Percentiles rank a stretch among this genome's conserved stretches.
phyloP scores from a whole-genome alignment of 2,113 vertebrate genomes.

The Kryptolebias marmoratus region DNA sequence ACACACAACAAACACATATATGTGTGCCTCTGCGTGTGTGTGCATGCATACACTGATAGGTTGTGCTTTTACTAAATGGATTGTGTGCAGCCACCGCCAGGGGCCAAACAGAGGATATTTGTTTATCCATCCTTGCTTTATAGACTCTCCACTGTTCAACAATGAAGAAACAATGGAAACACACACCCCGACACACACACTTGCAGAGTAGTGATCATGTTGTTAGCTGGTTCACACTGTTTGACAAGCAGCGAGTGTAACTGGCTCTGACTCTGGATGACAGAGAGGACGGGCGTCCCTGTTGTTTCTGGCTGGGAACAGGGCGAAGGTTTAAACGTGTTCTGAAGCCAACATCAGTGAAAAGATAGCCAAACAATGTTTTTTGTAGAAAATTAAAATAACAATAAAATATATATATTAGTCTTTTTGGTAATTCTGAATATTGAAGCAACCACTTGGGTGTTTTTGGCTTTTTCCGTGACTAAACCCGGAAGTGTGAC shows the following conservation, averaged over 20 bases:
- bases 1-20: constrained; percentile 4
- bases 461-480: no score
- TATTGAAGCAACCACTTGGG: no score
- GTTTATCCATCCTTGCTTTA: constrained; percentile 62
- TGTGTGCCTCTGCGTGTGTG: constrained; percentile 6
- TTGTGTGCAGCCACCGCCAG: constrained; percentile 40
- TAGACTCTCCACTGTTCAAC: constrained; percentile 45
- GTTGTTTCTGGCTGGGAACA: background rate
- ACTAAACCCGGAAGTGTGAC: no score
- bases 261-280: constrained; percentile 44
- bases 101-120: constrained; percentile 58
- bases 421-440: no score
- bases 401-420: no score
- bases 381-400: no score
- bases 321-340: background rate
- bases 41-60: constrained; percentile 6
- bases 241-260: constrained; percentile 38
- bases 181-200: constrained; percentile 6
- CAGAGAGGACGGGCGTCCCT: constrained; percentile 24
- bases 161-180: constrained; percentile 37
- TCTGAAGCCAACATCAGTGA: no score
- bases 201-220: constrained; percentile 1
- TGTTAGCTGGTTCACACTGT: constrained; percentile 38
- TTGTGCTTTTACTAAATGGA: constrained; percentile 40
- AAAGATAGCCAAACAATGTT: no score